phyloP scores from a whole-genome alignment of 2,888 invertebrate species.

The Pasiphila rectangulata region DNA sequence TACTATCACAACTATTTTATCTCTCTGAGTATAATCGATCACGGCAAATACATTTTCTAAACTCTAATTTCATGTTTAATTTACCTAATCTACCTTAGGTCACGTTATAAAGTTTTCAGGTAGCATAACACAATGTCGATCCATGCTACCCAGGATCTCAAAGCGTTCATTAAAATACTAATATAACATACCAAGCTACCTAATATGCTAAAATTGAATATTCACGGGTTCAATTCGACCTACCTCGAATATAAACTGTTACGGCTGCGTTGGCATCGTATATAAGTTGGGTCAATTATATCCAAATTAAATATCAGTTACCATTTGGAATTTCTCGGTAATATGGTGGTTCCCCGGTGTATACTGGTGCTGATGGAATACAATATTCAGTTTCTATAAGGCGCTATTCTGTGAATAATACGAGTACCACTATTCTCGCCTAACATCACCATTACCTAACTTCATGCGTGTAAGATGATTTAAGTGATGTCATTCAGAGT shows the following conservation, averaged over 20 bases:
- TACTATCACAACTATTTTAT: too few species aligned
- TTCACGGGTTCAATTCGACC: conserved; percentile 9
- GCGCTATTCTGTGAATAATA: not conserved
- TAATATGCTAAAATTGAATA: conserved; percentile 14
- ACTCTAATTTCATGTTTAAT: too few species aligned
- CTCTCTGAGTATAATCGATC: too few species aligned
- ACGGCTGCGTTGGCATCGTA: conserved; percentile 7
- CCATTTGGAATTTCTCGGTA: conserved; percentile 13
- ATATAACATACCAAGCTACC: not conserved
- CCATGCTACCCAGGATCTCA: not conserved
- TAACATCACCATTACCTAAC: not conserved
- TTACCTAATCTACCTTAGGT: too few species aligned
- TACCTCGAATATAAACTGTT: conserved; percentile 7
- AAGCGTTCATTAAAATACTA: not conserved
- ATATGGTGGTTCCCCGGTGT: conserved; percentile 4
- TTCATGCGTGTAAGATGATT: too few species aligned
- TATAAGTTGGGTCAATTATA: conserved; percentile 17
- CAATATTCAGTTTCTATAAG: conserved; percentile 3
- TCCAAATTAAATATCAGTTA: conserved; percentile 19
- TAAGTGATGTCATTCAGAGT: too few species aligned
- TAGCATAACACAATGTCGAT: too few species aligned
- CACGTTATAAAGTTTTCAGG: not conserved
- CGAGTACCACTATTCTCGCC: not conserved
- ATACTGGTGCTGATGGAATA: conserved; percentile 12
- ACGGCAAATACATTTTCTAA: too few species aligned